Conservation (phyloP, 35 echinoderm and acorn worm species). For the Ophioderma brevispina region DNA sequence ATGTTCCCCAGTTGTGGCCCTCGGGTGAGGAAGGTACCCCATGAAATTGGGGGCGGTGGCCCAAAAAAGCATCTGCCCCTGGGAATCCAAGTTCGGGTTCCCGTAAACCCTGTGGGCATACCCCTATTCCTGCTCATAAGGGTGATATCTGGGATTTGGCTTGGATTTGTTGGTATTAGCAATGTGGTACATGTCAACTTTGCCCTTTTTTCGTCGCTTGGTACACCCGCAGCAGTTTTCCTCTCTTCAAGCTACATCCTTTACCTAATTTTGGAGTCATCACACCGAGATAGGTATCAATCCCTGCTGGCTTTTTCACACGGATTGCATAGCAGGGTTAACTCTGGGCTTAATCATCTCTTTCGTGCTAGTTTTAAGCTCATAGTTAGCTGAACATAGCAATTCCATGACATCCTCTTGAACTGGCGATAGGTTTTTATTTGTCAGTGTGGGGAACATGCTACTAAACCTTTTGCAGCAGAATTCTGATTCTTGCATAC, state of each 20-base stretch:
- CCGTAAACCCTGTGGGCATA: slow-evolving; percentile 43
- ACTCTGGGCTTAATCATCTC: slow-evolving; percentile 45
- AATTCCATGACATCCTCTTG: slow-evolving; percentile 32
- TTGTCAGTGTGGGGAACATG: no score
- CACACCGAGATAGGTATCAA: neutral
- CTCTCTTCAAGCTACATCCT: neutral
- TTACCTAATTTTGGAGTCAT: neutral
- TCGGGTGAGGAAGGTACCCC: neutral
- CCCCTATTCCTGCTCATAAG: neutral
- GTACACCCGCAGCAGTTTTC: neutral
- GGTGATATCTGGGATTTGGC: slow-evolving; percentile 7
- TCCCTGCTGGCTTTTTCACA: no score
- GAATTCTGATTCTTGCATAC: no score
- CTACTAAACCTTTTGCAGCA: no score
- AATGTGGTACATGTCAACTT: no score
- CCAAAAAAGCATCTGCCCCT: slow-evolving; percentile 21
- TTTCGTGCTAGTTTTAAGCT: slow-evolving; percentile 27
- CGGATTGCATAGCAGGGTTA: neutral
- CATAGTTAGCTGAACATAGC: slow-evolving; percentile 31
- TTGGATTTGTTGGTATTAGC: no score
- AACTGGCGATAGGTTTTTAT: no score
- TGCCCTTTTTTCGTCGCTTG: no score
- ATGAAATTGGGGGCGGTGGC: no score
- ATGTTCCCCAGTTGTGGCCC: neutral
- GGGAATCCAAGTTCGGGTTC: slow-evolving; percentile 47